phyloP scores from a whole-genome alignment of 2,113 vertebrate species.

The Illadopsis cleaveri region DNA sequence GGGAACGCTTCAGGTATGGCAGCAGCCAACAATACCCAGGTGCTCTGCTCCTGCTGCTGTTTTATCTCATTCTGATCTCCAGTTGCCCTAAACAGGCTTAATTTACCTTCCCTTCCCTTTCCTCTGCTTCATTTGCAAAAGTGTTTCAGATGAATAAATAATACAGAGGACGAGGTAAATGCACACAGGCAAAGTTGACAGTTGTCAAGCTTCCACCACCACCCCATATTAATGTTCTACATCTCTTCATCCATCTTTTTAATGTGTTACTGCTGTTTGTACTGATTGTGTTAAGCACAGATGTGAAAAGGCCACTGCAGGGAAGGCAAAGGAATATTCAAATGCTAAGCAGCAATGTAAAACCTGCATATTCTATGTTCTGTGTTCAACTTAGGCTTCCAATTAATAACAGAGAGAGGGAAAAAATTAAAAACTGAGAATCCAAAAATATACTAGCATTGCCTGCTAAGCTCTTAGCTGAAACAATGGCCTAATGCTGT shows the following conservation, averaged over 20 bases:
- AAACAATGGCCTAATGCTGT: not conserved
- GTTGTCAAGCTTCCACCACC: not conserved
- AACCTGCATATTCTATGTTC: not conserved
- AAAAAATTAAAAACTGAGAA: not conserved
- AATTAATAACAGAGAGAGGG: not conserved
- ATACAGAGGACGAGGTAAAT: not conserved
- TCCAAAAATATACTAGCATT: not conserved
- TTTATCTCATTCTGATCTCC: not conserved
- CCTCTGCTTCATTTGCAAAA: not conserved
- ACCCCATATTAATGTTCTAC: not conserved
- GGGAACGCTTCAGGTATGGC: not conserved
- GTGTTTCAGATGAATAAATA: constrained; percentile 26
- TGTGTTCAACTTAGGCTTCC: not conserved
- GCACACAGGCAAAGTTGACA: not conserved
- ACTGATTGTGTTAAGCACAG: not conserved
- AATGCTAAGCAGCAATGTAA: not conserved
- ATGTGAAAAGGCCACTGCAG: not conserved
- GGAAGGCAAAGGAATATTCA: not conserved
- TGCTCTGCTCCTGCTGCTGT: not conserved
- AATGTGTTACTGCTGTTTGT: not conserved
- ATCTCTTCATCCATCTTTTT: not conserved
- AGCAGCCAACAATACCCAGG: not conserved
- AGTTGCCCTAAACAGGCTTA: not conserved
- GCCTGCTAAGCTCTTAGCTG: not conserved
- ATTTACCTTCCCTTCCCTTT: not conserved